Evolutionary conservation across 2,797 vertebrate species (phyloP).

Genomic region (Cossypha polioptera): DNA sequence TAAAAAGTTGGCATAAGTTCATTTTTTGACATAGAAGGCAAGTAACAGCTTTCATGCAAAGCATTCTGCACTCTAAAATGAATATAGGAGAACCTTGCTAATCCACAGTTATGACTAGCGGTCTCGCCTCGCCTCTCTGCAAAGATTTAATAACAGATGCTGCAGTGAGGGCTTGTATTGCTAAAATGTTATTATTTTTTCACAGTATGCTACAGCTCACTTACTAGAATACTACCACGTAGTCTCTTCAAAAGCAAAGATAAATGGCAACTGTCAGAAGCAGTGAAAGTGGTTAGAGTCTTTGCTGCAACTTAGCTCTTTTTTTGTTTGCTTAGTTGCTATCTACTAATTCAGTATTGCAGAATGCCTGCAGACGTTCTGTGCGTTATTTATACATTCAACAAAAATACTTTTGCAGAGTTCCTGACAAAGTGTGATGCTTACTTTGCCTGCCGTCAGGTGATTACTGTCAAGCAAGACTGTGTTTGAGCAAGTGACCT

Average conservation of each 20-base stretch:
- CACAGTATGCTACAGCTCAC: neutral
- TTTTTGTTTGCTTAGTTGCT: conserved; percentile 18
- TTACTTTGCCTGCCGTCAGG: neutral
- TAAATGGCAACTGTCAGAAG: neutral
- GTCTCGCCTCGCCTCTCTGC: conserved; percentile 26
- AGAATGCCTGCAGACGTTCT: neutral
- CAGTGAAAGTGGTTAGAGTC: neutral
- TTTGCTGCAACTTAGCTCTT: neutral
- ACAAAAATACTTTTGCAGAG: neutral
- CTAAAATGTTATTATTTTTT: conserved; percentile 48
- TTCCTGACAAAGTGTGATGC: neutral
- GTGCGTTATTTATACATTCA: neutral
- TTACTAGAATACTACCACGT: neutral
- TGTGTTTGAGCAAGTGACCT: neutral
- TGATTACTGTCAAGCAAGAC: neutral
- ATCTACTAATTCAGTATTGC: neutral
- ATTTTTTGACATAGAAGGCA: neutral
- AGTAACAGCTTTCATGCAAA: conserved; percentile 16
- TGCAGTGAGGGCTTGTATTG: conserved; percentile 25
- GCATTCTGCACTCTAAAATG: neutral
- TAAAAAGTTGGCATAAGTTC: neutral
- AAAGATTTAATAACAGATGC: conserved; percentile 65
- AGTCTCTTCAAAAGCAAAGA: conserved; percentile 15
- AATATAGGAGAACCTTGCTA: conserved; percentile 27
- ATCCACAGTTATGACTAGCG: conserved; percentile 29